Conservation (phyloP, 2,797 vertebrate species). For the Coccyzus lansbergi region DNA sequence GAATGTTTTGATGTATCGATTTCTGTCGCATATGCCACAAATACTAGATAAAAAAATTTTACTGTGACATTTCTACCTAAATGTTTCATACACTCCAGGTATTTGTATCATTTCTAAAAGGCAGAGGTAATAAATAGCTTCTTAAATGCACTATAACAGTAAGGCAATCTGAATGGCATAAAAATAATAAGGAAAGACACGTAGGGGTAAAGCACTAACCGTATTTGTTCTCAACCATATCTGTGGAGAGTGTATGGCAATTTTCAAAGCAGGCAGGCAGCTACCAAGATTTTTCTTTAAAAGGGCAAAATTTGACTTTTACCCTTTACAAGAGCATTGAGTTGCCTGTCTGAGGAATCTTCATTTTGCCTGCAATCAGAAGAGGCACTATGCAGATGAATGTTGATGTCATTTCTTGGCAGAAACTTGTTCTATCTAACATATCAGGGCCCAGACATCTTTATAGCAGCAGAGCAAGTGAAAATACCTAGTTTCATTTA, state of each 20-base stretch:
- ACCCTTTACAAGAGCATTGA: slow-evolving; percentile 47
- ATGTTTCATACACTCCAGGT: neutral
- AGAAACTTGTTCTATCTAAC: slow-evolving; percentile 26
- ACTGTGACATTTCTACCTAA: neutral
- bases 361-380: slow-evolving; percentile 21
- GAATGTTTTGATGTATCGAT: neutral
- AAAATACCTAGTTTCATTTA: slow-evolving; percentile 15
- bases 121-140: neutral
- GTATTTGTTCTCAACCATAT: neutral
- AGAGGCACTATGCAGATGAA: neutral
- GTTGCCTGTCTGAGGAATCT: neutral
- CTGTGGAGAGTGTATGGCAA: neutral
- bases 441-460: neutral
- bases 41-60: slow-evolving; percentile 1
- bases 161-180: neutral
- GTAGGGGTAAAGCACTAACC: neutral
- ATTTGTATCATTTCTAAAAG: slow-evolving; percentile 12
- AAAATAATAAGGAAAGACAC: neutral
- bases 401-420: slow-evolving; percentile 14
- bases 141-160: neutral
- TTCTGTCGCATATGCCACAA: neutral
- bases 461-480: neutral
- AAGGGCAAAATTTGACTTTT: slow-evolving; percentile 59
- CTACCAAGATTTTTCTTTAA: slow-evolving; percentile 43
- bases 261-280: slow-evolving; percentile 21